Base-by-base conservation (phyloP, 2,888 invertebrate species). In the Athetis lepigone region DNA sequence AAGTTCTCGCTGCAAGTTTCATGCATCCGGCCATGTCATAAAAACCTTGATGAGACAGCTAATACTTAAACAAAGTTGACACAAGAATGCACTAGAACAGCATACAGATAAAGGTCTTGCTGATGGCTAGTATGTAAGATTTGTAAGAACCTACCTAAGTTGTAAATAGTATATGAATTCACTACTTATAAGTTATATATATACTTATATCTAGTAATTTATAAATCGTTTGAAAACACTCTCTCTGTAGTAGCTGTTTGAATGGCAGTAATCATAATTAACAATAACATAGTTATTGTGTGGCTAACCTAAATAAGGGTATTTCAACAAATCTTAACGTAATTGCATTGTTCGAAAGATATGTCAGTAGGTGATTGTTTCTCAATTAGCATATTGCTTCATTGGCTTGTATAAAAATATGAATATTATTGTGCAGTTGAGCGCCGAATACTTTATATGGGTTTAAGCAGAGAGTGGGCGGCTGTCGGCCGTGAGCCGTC, bases 381-480 rank as follows among this genome's bases (percentile, higher is more conserved):
- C 87, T 65, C 86, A 90, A 91, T 91, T 89, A 90, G 88, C 87
- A 87, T 87, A 87, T 92, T 90, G 87, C 91, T 83, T 86, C 87
- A 91, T 80, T 83, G 82, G 75, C 82, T 79, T 81, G 79, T 88
- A 88, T 89, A 91, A 93, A 92, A 93, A 91, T 92, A 92, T 92
- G 88, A 90, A 91, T 92, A 92, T 90, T 87, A 85, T 87, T 88
- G 85, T 90, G 88, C 84, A 89, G 85, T 88, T 87, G 88, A 88
- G 85, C 84, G 80, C 83, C 85, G 87, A 88, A 90, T 88, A 88
- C 94, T 93, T 83, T 92, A 94, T 93, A 94, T 92, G 94, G 94
- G 85, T 85, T 93, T 93, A 92, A 93, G 87, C 82, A 81, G 87
- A 89, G 91, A 92, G 94, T 95, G 93, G 94, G 94, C 88, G 94